phyloP scores from a whole-genome alignment of 2,888 invertebrate species.

The Metacarcinus magister region DNA sequence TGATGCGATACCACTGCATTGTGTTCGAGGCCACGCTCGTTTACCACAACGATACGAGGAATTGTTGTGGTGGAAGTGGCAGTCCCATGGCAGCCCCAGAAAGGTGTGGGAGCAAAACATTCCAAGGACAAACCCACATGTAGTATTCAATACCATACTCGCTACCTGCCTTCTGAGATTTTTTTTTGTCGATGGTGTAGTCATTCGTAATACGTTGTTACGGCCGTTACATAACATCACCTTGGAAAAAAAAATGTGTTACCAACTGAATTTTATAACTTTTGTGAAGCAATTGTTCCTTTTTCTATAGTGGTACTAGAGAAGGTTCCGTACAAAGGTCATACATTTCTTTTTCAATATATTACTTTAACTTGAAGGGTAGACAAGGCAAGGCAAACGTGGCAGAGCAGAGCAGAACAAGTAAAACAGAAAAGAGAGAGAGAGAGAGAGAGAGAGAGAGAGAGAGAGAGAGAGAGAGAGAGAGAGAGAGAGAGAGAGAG shows the following conservation, averaged over 20 bases:
- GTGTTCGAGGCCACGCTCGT: neutral
- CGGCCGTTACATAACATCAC: neutral
- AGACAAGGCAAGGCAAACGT: neutral
- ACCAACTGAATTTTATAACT: neutral
- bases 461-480: neutral
- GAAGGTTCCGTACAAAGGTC: neutral
- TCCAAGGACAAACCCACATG: neutral
- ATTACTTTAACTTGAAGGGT: neutral
- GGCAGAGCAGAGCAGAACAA: neutral
- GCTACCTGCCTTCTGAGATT: neutral
- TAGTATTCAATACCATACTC: neutral
- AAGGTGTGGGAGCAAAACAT: conserved; percentile 28
- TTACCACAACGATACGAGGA: conserved; percentile 11
- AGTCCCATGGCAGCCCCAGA: neutral
- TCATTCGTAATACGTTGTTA: neutral
- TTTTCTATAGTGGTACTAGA: neutral
- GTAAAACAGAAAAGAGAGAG: no score
- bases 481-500: neutral
- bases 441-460: neutral
- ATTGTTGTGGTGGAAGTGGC: neutral
- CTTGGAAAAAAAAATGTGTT: neutral
- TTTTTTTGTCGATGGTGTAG: neutral
- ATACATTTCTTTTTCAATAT: neutral
- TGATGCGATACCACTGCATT: conserved; percentile 1
- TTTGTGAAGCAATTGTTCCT: neutral